Conservation (phyloP, 2,113 vertebrate genomes). For the Xyliphius kryptos region DNA sequence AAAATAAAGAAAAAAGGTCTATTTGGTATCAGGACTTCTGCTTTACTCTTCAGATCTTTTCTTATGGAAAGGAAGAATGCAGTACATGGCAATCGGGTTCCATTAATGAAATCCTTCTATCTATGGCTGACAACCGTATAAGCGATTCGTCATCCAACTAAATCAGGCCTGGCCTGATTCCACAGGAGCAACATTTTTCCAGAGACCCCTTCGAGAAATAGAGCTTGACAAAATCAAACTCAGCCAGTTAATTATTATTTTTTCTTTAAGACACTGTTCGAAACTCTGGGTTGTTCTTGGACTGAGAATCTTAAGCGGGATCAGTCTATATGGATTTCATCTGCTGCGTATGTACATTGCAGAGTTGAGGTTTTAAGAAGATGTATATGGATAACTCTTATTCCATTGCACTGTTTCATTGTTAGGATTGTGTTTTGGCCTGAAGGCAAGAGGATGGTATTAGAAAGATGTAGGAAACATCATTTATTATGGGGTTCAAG, state of each 20-base stretch:
- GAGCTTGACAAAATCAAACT: constrained; percentile 19
- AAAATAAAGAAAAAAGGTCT: no score
- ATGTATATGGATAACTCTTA: constrained; percentile 19
- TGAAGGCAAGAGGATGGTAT: not conserved
- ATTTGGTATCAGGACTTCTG: no score
- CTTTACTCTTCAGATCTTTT: not conserved
- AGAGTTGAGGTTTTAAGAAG: constrained; percentile 17
- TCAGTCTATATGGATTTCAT: no score
- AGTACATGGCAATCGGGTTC: not conserved
- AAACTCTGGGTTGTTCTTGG: no score
- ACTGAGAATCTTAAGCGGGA: no score
- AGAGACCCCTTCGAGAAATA: constrained; percentile 12
- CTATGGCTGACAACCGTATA: constrained; percentile 26
- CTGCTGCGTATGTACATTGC: not conserved
- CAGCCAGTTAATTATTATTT: constrained; percentile 30
- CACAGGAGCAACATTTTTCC: constrained; percentile 27
- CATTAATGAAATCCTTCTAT: constrained; percentile 14
- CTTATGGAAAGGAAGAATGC: constrained; percentile 2
- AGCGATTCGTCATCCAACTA: constrained; percentile 13
- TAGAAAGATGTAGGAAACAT: constrained; percentile 17
- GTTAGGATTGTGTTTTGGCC: constrained; percentile 19
- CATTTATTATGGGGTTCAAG: constrained; percentile 6
- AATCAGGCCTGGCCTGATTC: constrained; percentile 15
- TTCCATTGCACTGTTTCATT: constrained; percentile 3
- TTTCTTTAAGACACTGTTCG: constrained; percentile 6